Conservation (phyloP, 1,140 invertebrate genomes). For the Euwallacea similis region DNA sequence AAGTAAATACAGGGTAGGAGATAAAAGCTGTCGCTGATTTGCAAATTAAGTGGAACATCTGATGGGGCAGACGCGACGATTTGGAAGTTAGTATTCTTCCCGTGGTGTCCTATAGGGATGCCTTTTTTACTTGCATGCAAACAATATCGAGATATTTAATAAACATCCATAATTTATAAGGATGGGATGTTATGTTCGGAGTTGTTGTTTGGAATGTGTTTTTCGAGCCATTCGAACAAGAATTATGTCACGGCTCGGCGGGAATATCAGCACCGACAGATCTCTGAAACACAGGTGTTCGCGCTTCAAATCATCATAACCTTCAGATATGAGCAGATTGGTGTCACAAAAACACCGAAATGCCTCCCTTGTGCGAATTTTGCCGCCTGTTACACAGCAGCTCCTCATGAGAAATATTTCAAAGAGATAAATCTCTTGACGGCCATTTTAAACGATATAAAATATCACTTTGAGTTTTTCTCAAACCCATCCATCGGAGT, state of each 20-base stretch:
- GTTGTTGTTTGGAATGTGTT: conserved; percentile 49
- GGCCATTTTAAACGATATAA: conserved; percentile 21
- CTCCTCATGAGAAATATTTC: conserved; percentile 17
- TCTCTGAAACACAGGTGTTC: conserved; percentile 43
- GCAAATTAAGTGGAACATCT: conserved; percentile 33
- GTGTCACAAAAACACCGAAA: conserved; percentile 23
- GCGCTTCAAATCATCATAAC: conserved; percentile 43
- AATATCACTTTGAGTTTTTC: conserved; percentile 15
- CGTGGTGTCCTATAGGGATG: background rate
- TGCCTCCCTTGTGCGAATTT: conserved; percentile 31
- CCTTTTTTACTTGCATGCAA: background rate
- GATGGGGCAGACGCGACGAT: background rate
- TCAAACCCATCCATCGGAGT: background rate
- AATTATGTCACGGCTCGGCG: conserved; percentile 46
- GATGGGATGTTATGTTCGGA: conserved; percentile 23
- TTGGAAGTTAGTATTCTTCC: background rate
- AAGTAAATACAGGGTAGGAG: conserved; percentile 33
- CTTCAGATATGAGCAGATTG: conserved; percentile 38
- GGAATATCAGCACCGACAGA: conserved; percentile 44
- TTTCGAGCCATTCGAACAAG: conserved; percentile 48
- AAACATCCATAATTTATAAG: conserved; percentile 32
- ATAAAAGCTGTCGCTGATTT: conserved; percentile 34
- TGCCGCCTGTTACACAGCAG: conserved; percentile 24
- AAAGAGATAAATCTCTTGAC: conserved; percentile 14
- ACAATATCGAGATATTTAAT: conserved; percentile 15